phyloP scores from a whole-genome alignment of 2,888 invertebrate species.

The Melanotus villosus region DNA sequence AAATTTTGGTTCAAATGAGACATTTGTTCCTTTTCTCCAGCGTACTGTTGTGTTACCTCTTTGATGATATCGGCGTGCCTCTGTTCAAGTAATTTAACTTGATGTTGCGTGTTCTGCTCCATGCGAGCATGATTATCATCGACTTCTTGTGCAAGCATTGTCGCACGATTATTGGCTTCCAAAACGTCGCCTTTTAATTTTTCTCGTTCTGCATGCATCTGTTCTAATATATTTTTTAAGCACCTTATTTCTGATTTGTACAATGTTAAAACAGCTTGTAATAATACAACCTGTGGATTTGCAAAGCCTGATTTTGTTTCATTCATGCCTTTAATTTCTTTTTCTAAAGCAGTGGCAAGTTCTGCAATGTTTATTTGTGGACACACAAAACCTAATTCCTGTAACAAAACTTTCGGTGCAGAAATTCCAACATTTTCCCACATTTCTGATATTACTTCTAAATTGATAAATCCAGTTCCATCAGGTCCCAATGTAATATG shows the following conservation, averaged over 20 bases:
- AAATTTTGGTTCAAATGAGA: slow-evolving; percentile 73
- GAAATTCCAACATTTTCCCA: slow-evolving; percentile 82
- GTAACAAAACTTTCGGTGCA: slow-evolving; percentile 76
- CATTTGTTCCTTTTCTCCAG: slow-evolving; percentile 83
- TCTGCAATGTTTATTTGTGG: slow-evolving; percentile 74
- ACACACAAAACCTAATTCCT: slow-evolving; percentile 77
- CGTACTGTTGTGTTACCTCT: slow-evolving; percentile 78
- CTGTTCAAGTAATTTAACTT: slow-evolving; percentile 80
- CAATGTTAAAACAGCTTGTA: slow-evolving; percentile 77
- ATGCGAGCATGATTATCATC: slow-evolving; percentile 90
- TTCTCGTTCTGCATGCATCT: slow-evolving; percentile 82
- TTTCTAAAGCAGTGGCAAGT: slow-evolving; percentile 78
- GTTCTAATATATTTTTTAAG: slow-evolving; percentile 75
- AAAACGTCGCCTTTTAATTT: slow-evolving; percentile 84
- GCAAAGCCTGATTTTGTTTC: slow-evolving; percentile 60
- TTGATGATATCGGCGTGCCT: slow-evolving; percentile 84
- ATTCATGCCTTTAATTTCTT: slow-evolving; percentile 70
- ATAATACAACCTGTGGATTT: slow-evolving; percentile 69
- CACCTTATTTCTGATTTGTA: slow-evolving; percentile 78
- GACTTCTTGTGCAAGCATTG: slow-evolving; percentile 88
- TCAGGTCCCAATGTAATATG: slow-evolving; percentile 64
- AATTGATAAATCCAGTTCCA: slow-evolving; percentile 63
- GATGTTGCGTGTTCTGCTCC: slow-evolving; percentile 82
- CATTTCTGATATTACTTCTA: slow-evolving; percentile 76
- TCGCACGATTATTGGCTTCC: slow-evolving; percentile 87